Evolutionary conservation across 1,140 invertebrate genomes (phyloP).

Genomic region (Drosophila punjabiensis): DNA sequence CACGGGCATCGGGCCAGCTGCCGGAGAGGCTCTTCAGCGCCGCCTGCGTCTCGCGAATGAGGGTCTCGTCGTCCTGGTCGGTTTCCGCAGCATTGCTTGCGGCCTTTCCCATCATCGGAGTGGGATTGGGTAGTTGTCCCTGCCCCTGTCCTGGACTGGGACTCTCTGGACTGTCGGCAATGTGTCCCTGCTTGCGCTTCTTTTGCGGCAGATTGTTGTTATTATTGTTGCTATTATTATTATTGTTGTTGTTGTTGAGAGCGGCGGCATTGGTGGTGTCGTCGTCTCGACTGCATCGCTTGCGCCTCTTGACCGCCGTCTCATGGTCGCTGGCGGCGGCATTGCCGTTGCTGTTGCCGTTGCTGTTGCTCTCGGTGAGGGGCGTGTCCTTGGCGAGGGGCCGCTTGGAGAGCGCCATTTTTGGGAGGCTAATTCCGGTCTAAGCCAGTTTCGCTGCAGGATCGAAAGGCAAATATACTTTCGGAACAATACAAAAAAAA

Average conservation of each 20-base stretch:
- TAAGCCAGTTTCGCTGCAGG: conserved; percentile 18
- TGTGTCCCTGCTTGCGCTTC: conserved; percentile 37
- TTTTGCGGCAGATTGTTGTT: conserved; percentile 50
- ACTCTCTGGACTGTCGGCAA: conserved; percentile 44
- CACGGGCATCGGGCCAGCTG: conserved; percentile 90
- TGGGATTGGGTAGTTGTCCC: neutral
- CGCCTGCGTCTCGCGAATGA: conserved; percentile 94
- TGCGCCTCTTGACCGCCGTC: conserved; percentile 78
- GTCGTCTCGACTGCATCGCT: conserved; percentile 81
- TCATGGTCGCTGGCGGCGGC: conserved; percentile 64
- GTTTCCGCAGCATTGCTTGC: conserved; percentile 40
- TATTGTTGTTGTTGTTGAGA: conserved; percentile 76
- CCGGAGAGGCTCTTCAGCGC: conserved; percentile 93
- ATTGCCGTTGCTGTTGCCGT: conserved; percentile 22
- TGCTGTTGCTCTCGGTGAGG: conserved; percentile 67
- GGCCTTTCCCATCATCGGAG: neutral
- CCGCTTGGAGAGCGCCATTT: conserved; percentile 83
- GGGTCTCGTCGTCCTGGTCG: conserved; percentile 90
- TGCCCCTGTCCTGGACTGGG: conserved; percentile 5
- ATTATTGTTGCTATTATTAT: conserved; percentile 87
- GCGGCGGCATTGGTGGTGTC: conserved; percentile 45
- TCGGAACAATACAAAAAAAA: neutral
- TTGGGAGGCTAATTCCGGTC: conserved; percentile 6
- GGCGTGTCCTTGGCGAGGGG: conserved; percentile 82
- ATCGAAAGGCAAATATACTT: conserved; percentile 14